phyloP scores from a whole-genome alignment of 2,888 invertebrate species.

The Leptodirus hochenwartii region DNA sequence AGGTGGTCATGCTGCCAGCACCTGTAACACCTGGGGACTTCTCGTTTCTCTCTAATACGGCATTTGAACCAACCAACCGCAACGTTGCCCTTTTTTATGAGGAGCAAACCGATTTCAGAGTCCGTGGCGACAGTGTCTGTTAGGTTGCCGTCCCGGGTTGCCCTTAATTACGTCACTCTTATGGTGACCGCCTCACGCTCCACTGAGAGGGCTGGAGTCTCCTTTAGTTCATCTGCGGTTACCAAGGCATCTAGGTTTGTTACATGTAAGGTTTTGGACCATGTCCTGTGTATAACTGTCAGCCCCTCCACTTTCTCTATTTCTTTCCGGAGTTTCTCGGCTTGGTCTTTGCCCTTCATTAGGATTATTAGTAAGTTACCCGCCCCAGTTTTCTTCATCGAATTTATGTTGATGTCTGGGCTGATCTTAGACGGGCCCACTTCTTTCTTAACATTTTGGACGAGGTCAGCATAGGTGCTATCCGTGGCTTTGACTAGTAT shows the following conservation, averaged over 20 bases:
- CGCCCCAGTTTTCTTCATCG: background rate
- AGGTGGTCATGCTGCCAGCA: background rate
- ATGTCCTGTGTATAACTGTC: background rate
- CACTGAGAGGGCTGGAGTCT: no score
- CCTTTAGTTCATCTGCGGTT: no score
- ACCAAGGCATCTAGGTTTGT: no score
- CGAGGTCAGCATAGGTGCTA: background rate
- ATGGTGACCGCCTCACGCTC: no score
- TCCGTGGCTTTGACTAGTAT: background rate
- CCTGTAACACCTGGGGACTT: background rate
- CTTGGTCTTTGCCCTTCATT: background rate
- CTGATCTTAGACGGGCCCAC: background rate
- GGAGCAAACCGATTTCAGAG: background rate
- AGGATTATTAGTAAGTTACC: background rate
- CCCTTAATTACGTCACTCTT: no score
- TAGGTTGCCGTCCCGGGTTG: background rate
- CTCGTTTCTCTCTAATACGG: no score
- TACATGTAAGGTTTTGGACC: no score
- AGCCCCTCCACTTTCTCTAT: slow-evolving; percentile 1
- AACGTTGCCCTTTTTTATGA: background rate
- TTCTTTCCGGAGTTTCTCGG: background rate
- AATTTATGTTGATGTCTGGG: background rate
- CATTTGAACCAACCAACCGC: no score
- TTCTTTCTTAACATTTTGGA: background rate
- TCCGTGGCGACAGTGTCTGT: background rate